Base-by-base conservation (phyloP, 2,888 invertebrate genomes). In the Caenorhabditis japonica region DNA sequence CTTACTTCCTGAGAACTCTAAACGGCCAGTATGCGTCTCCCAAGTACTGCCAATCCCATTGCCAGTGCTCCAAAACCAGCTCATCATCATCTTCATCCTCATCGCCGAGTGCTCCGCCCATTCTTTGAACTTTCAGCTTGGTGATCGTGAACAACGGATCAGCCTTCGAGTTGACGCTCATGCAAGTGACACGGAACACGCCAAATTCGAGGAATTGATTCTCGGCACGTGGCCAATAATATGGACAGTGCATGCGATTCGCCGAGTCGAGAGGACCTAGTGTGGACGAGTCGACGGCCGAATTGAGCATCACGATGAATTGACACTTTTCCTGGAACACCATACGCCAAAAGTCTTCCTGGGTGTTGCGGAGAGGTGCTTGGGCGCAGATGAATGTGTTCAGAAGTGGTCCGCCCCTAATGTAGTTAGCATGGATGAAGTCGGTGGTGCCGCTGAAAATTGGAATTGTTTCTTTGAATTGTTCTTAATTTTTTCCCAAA, bases 331-430 rank as follows among this genome's bases (percentile, higher is more conserved):
- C 79, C 52, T 77, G 77, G 53, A 68, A 75, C 12, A 83, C 78
- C 84, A 84, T 84, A 19, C 83, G 73, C 85, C 85, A 85, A 39
- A 83, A 84, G 59, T 83, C 81, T 58, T 77, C 73, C 38, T 79
- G 79, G 0, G 84, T 85, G 44, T 79, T 76, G 12, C 76, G 61
- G 30, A 84, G 75, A 1, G 85, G 85, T 3, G 84, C 79, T 64
- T 86, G 85, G 0, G 86, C 81, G 47, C 83, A 81, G 43, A 86
- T 85, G 75, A 86, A 86, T 13, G 74, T 81, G 72, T 86, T 86
- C 51, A 83, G 58, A 25, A 86, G 75, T 3, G 85, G 84, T 3
- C 86, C 85, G n/a, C 86, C 86, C 17, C 69, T 58, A 7, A 86
- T 80, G 51, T 78, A 80, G 56, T 77, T 83, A 2, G 85, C 85